phyloP scores from a whole-genome alignment of 2,888 invertebrate species.

The Apomyelois bistriatella region DNA sequence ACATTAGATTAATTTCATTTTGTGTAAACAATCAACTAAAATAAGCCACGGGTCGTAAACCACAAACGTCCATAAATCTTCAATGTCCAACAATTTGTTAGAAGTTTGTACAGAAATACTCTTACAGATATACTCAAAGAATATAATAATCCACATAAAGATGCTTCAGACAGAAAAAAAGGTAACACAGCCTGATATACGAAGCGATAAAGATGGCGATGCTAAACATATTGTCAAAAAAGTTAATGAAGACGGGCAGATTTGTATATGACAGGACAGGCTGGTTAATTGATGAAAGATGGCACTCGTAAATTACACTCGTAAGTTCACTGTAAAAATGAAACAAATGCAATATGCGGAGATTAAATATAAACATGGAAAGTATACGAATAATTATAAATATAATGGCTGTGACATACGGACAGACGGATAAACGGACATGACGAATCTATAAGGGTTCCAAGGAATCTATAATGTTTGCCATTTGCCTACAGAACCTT shows the following conservation, averaged over 20 bases:
- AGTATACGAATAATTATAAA: too few species aligned
- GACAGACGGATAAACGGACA: too few species aligned
- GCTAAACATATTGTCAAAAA: conserved; percentile 16
- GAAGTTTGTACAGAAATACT: conserved; percentile 34
- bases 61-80: conserved; percentile 17
- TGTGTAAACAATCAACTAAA: conserved; percentile 10
- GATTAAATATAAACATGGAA: too few species aligned
- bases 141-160: conserved; percentile 26
- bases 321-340: not conserved
- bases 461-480: too few species aligned
- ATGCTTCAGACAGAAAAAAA: conserved; percentile 16
- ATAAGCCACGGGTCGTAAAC: conserved; percentile 11
- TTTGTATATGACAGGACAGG: not conserved
- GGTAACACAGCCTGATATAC: not conserved
- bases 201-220: not conserved
- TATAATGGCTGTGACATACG: too few species aligned
- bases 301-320: not conserved
- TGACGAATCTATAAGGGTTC: too few species aligned
- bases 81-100: conserved; percentile 31
- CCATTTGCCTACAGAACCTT: too few species aligned
- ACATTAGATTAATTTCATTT: conserved; percentile 9
- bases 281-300: conserved; percentile 21
- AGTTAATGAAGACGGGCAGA: conserved; percentile 4
- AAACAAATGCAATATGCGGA: not conserved
- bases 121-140: conserved; percentile 24